These are phyloP conservation scores for Blera fallax DNA, from an alignment of 2,888 invertebrate species.

Conservation along the genomic window DNA sequence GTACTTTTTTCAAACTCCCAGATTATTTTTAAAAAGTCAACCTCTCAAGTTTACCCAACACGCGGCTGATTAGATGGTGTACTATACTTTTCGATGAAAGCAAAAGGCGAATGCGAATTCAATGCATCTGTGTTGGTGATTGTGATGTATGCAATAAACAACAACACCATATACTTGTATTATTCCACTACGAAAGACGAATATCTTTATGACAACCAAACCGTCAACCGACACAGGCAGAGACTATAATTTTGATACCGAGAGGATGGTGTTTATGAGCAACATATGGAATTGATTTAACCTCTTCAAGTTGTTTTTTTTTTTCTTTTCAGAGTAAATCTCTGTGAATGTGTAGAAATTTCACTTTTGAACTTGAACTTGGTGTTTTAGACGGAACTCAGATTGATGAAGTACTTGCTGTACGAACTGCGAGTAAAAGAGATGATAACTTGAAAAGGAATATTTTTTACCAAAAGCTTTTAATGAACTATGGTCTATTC, in stretches of 20 bases:
- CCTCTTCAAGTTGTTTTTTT: neutral
- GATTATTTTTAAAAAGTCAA: neutral
- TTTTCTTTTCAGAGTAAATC: neutral
- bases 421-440: neutral
- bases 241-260: neutral
- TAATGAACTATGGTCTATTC: neutral
- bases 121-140: neutral
- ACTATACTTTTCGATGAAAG: neutral
- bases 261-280: neutral
- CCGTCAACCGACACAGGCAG: neutral
- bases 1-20: neutral
- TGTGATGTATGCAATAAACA: neutral
- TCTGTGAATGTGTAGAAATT: neutral
- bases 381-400: neutral
- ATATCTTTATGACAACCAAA: neutral
- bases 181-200: neutral
- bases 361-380: conserved; percentile 9
- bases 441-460: neutral
- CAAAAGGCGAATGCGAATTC: neutral
- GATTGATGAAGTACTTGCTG: neutral
- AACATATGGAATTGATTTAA: conserved; percentile 20
- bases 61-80: neutral
- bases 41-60: neutral
- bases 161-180: neutral
- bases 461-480: neutral